Evolutionary conservation across 53 echinoderm and acorn worm genomes (phyloP).

Genomic region (Crossaster papposus): DNA sequence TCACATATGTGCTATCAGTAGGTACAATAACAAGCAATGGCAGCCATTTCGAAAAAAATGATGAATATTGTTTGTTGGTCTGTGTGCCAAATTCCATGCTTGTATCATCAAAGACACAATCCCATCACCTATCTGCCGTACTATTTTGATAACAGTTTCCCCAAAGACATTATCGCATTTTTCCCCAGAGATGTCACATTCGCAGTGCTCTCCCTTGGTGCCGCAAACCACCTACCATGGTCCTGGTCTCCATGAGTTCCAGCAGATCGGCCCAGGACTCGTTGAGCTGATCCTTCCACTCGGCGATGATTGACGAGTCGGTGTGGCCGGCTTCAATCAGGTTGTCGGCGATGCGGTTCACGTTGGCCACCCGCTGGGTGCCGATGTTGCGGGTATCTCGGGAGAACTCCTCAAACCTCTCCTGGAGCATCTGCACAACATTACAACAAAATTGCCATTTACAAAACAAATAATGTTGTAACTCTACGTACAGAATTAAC

Average conservation of each 20-base stretch:
- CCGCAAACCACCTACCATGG: slow-evolving; percentile 59
- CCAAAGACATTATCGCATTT: no score
- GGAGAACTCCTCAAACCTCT: slow-evolving; percentile 91
- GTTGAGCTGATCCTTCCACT: slow-evolving; percentile 97
- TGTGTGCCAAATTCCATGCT: no score
- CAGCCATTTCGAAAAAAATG: no score
- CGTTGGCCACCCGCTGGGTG: slow-evolving; percentile 78
- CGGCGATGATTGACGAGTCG: slow-evolving; percentile 90
- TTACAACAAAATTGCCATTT: neutral
- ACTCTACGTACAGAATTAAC: no score
- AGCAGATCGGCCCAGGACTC: slow-evolving; percentile 97
- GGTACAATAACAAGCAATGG: no score
- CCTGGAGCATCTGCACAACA: slow-evolving; percentile 85
- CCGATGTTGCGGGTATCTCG: slow-evolving; percentile 92
- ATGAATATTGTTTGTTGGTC: no score
- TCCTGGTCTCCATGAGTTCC: slow-evolving; percentile 99
- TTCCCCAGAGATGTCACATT: no score
- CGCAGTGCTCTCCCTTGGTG: neutral
- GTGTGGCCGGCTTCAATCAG: slow-evolving; percentile 92
- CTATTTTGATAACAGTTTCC: no score
- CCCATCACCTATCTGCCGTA: no score
- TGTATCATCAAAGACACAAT: no score
- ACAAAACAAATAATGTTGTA: no score
- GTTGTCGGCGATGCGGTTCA: slow-evolving; percentile 86
- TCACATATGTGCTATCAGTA: no score